Evolutionary conservation across 2,797 vertebrate species (phyloP).

Genomic region (Cynopterus sphinx): DNA sequence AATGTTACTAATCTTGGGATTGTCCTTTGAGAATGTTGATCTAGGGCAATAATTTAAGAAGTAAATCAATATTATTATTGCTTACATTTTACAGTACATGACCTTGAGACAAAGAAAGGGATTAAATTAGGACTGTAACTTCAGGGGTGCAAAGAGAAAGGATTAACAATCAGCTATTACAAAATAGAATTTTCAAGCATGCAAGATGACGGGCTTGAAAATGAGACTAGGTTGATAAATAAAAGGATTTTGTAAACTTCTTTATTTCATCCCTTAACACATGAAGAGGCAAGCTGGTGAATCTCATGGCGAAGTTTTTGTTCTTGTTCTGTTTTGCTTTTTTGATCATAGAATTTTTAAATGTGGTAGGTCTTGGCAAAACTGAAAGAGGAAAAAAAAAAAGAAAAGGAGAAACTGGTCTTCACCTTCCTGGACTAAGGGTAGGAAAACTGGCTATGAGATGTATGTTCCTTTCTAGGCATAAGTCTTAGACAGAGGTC

Average conservation of each 20-base stretch:
- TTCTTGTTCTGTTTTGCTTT: slow-evolving; percentile 18
- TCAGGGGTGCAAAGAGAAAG: background rate
- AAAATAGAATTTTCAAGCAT: slow-evolving; percentile 29
- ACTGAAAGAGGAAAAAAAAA: background rate
- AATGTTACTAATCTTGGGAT: background rate
- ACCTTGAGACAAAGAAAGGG: background rate
- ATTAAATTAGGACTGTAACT: background rate
- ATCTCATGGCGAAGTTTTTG: background rate
- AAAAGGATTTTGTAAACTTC: background rate
- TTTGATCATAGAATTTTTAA: slow-evolving; percentile 19
- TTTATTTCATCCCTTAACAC: background rate
- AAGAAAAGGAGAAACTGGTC: background rate
- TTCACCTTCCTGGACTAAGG: background rate
- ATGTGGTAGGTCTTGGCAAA: background rate
- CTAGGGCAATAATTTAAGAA: background rate
- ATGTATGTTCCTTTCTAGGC: background rate
- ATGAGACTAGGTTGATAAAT: background rate
- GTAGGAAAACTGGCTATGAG: background rate
- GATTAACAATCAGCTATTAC: background rate
- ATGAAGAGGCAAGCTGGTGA: background rate
- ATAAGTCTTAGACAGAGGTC: background rate
- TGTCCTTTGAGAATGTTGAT: background rate
- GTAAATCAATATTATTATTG: background rate
- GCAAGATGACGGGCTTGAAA: background rate
- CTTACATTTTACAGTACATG: background rate